Evolutionary conservation across 2,113 vertebrate genomes (phyloP).

Genomic region (Garra rufa): DNA sequence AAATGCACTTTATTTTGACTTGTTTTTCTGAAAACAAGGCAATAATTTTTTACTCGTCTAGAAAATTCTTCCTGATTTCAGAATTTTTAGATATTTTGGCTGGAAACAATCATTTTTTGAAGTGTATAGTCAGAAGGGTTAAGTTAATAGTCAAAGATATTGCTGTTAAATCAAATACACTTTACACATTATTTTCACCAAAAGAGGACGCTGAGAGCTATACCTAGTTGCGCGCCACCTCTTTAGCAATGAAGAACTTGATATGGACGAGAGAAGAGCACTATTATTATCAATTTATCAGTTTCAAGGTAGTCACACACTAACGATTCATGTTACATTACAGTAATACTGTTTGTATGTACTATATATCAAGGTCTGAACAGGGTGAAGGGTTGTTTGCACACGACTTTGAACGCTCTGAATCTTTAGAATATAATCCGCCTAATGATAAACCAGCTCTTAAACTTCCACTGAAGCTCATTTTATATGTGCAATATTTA

Average conservation of each 20-base stretch:
- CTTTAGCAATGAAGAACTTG: no score
- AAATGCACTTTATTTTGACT: no score
- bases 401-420: no score
- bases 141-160: background rate
- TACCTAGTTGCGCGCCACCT: background rate
- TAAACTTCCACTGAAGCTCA: no score
- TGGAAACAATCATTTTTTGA: no score
- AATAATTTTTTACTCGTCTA: no score
- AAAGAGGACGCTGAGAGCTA: background rate
- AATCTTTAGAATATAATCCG: no score
- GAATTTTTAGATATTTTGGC: no score
- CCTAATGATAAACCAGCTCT: no score
- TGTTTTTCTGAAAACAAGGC: no score
- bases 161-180: background rate
- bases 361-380: background rate
- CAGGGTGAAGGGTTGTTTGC: background rate
- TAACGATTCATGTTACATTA: background rate
- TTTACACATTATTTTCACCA: background rate
- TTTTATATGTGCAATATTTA: no score
- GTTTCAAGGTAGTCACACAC: background rate
- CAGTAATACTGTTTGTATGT: background rate
- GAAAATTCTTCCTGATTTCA: no score
- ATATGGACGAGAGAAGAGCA: background rate
- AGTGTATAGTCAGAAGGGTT: background rate
- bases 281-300: background rate